Percentiles rank a stretch among this genome's conserved stretches.
Evolutionary conservation across 2,113 vertebrate genomes (phyloP).

Genomic region (Cyprinodon tularosa): DNA sequence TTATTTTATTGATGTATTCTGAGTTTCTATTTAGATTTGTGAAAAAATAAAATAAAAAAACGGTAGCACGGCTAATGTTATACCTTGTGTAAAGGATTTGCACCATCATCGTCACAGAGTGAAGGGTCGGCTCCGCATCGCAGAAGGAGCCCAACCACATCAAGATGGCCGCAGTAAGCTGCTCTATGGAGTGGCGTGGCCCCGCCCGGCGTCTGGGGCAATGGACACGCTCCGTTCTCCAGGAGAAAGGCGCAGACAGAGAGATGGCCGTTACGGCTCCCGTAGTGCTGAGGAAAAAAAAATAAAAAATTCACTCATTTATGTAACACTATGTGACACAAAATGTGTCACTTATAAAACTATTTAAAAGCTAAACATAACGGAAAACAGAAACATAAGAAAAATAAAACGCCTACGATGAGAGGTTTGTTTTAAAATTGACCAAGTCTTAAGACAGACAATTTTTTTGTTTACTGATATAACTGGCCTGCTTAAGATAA

Average conservation of each 20-base stretch:
- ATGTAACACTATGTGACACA: not conserved
- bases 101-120: conserved; percentile 82
- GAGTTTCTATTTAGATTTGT: too few species aligned
- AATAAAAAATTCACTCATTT: not conserved
- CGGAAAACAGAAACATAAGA: not conserved
- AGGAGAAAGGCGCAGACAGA: conserved; percentile 66
- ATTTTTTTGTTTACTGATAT: too few species aligned
- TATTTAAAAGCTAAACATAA: not conserved
- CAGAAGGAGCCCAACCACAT: conserved; percentile 82
- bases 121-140: conserved; percentile 79
- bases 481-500: too few species aligned
- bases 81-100: conserved; percentile 89
- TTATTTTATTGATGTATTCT: too few species aligned
- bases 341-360: not conserved
- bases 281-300: conserved; percentile 85
- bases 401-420: not conserved
- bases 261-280: conserved; percentile 86
- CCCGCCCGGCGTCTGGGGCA: conserved; percentile 86
- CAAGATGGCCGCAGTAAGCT: conserved; percentile 86
- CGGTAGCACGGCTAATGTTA: not conserved
- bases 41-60: too few species aligned
- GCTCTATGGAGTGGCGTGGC: conserved; percentile 89
- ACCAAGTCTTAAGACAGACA: not conserved
- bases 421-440: not conserved
- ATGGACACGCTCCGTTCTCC: conserved; percentile 64